These are phyloP conservation scores for Thecophora atra DNA, from an alignment of 2,888 invertebrate species.

Conservation along the genomic window DNA sequence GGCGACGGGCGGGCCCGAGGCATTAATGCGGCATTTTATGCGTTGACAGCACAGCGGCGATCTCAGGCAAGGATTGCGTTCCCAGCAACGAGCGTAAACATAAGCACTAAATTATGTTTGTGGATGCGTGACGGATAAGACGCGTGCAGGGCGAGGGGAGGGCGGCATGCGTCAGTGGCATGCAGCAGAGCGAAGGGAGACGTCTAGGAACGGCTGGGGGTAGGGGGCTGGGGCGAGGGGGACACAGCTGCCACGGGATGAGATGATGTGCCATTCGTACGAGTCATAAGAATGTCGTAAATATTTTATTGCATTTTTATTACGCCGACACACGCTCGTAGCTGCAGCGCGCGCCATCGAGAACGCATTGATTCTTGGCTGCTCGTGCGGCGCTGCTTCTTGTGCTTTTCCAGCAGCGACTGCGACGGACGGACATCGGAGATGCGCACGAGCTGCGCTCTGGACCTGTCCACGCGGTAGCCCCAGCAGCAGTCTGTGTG, in stretches of 20 bases:
- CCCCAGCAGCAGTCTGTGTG: constrained; percentile 21
- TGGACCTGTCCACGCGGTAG: background rate
- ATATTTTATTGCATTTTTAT: constrained; percentile 48
- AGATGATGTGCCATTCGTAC: constrained; percentile 22
- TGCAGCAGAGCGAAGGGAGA: background rate
- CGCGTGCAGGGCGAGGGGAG: constrained; percentile 4
- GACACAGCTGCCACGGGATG: background rate
- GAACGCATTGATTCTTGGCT: constrained; percentile 21
- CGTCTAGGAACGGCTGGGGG: background rate
- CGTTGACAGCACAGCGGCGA: constrained; percentile 29
- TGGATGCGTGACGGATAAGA: constrained; percentile 29
- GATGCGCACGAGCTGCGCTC: background rate
- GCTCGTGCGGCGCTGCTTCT: background rate
- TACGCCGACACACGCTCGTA: constrained; percentile 18
- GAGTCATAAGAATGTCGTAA: constrained; percentile 47
- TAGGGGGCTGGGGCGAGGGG: background rate
- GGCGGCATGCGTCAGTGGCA: background rate
- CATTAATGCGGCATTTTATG: constrained; percentile 34
- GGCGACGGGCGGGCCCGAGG: background rate
- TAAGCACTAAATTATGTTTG: constrained; percentile 27
- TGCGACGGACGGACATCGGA: background rate
- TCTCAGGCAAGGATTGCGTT: background rate
- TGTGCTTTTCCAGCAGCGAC: background rate
- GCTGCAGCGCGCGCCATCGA: background rate
- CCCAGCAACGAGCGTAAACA: constrained; percentile 4